Evolutionary conservation across 92 coral and sea anemone species (phyloP), one percentile per base, ranked within the genome.

Genomic region (Epizoanthus rinbou): DNA sequence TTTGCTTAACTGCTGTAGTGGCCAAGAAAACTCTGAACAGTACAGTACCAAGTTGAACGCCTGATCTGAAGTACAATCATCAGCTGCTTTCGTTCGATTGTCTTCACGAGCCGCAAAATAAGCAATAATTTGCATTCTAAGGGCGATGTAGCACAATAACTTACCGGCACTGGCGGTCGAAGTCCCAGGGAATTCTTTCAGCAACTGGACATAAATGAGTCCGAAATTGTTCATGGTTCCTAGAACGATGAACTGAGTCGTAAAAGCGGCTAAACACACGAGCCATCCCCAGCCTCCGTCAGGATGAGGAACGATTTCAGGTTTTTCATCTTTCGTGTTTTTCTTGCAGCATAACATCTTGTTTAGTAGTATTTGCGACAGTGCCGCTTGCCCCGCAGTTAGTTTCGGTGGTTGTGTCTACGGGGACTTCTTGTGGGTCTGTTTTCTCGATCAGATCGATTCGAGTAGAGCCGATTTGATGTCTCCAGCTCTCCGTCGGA

Each of bases 281-380:
- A 94, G 56, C 99, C 99, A 96, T 3, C 99, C 99, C 99, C 99
- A 96, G 18, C 98, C 97, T 13, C 99, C 99, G 69, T 96, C 99
- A 33, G 99, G 99, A 70, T 86, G 88, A 8, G 98, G 98, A 8
- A 89, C 94, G 17, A 82, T 53, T 16, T 91, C 89, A 16, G 87
- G 89, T 65, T 96, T 90, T 76, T 93, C 87, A 10, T 91, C 86
- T 83, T 85, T 72, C 19, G 85, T 33, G 76, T 83, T 87, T 83
- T 91, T 94, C 87, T 90, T 91, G 87, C 92, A 90, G 79, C 94
- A 89, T 63, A 75, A 80, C 98, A 93, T 93, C 25, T 79, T 64
- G 6, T 33, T 14, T 33, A 19, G 57, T 10, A 6, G 54, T 37
- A 28, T 0, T 15, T 45, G 57, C 82, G 25, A 21, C 72, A 33